Conservation (phyloP, 2,113 vertebrate species). For the Fregetta grallaria region DNA sequence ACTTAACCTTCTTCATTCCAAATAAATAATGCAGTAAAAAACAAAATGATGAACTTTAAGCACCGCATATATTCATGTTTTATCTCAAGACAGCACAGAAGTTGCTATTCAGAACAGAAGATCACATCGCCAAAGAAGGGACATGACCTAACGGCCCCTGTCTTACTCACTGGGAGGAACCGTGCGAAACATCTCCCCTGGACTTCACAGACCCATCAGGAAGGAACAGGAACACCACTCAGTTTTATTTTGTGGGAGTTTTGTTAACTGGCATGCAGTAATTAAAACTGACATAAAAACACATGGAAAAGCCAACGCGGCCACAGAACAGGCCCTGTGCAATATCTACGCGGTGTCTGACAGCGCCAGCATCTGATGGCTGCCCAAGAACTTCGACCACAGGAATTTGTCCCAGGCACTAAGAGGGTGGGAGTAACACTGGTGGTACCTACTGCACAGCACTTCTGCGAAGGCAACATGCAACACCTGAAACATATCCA, state of each 20-base stretch:
- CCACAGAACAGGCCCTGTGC: no score
- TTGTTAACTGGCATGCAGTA: neutral
- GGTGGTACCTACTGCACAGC: neutral
- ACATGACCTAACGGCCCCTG: neutral
- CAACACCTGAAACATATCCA: neutral
- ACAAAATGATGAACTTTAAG: slow-evolving; percentile 53
- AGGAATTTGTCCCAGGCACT: neutral
- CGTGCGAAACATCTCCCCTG: neutral
- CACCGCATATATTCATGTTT: neutral
- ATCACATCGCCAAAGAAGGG: neutral
- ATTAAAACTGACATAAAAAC: neutral
- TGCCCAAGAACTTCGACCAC: neutral
- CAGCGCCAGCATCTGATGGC: rapidly evolving
- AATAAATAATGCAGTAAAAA: slow-evolving; percentile 47
- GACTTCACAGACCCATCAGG: neutral
- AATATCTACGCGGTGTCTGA: rapidly evolving
- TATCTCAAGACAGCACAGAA: neutral
- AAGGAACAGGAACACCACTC: neutral
- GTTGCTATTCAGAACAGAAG: slow-evolving; percentile 17
- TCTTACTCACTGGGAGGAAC: neutral
- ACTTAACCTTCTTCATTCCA: slow-evolving; percentile 58
- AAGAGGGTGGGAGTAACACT: neutral
- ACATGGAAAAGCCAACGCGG: rapidly evolving
- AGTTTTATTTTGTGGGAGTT: neutral
- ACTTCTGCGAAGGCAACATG: rapidly evolving